Evolutionary conservation across 30 jellyfish, hydroid and myxozoan species (phyloP).

Genomic region (Turritopsis rubra): DNA sequence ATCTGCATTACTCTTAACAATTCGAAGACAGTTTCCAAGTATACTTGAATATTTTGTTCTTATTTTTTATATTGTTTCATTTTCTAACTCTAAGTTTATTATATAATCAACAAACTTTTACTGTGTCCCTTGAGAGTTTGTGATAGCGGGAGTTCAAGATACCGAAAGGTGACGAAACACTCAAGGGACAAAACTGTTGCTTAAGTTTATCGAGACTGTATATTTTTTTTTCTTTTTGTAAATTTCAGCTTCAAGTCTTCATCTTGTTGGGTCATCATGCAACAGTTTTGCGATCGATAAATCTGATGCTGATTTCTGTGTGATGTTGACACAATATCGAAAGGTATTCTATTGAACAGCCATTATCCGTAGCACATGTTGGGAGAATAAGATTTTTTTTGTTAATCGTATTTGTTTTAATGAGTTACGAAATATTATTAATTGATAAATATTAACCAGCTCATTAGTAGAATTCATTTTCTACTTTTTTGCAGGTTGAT

Average conservation of each 20-base stretch:
- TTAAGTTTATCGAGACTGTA: neutral
- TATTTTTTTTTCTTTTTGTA: neutral
- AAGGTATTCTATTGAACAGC: conserved; percentile 40
- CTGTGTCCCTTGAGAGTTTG: too few species aligned
- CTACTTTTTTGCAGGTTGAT: conserved; percentile 56
- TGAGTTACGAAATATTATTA: too few species aligned
- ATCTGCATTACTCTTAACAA: conserved; percentile 58
- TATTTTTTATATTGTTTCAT: neutral
- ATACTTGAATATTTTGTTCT: neutral
- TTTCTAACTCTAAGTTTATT: too few species aligned
- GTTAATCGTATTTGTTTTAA: too few species aligned
- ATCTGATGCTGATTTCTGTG: conserved; percentile 95
- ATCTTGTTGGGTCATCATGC: conserved; percentile 96
- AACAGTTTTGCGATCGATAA: conserved; percentile 84
- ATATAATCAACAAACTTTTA: too few species aligned
- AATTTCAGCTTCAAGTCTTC: conserved; percentile 63
- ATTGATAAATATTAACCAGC: too few species aligned
- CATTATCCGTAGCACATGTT: too few species aligned
- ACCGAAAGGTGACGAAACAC: too few species aligned
- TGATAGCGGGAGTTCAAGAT: too few species aligned
- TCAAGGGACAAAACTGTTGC: too few species aligned
- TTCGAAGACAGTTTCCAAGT: conserved; percentile 83
- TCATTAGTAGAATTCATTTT: too few species aligned
- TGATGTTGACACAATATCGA: conserved; percentile 82
- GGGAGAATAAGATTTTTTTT: too few species aligned